Conservation (phyloP, 1,140 invertebrate genomes). For the Calephelis virginiensis region DNA sequence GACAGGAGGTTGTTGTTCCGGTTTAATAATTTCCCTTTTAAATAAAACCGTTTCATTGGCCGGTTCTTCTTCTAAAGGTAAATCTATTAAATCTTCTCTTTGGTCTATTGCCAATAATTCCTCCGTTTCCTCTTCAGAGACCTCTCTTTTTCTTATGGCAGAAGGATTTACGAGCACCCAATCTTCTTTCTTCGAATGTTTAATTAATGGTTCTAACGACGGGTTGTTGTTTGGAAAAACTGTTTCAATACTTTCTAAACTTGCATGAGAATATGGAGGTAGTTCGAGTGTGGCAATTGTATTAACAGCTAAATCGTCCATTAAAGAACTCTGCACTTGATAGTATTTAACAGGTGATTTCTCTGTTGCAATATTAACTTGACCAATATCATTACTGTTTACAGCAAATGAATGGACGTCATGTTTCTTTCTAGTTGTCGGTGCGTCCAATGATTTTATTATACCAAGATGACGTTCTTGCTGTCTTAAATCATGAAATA, state of each 20-base stretch:
- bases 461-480: conserved; percentile 85
- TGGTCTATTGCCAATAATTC: conserved; percentile 34
- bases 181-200: conserved; percentile 51
- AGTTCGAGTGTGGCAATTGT: conserved; percentile 25
- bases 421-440: conserved; percentile 64
- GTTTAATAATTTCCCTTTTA: conserved; percentile 71
- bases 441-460: conserved; percentile 68
- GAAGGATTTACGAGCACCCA: conserved; percentile 66
- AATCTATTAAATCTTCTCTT: conserved; percentile 58
- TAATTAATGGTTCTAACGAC: conserved; percentile 37
- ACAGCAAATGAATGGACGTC: conserved; percentile 69
- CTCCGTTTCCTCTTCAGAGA: conserved; percentile 23
- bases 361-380: conserved; percentile 35
- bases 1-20: conserved; percentile 71
- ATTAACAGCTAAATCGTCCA: conserved; percentile 33
- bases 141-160: conserved; percentile 55
- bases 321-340: conserved; percentile 48
- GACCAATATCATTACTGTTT: conserved; percentile 54
- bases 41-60: conserved; percentile 58
- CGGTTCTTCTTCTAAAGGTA: conserved; percentile 56
- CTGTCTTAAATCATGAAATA: conserved; percentile 75
- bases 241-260: conserved; percentile 34
- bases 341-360: conserved; percentile 48
- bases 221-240: conserved; percentile 37
- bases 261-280: conserved; percentile 14